Percentiles rank a stretch among this genome's conserved stretches.
Evolutionary conservation across 35 echinoderm and acorn worm genomes (phyloP).

Genomic region (Strongylocentrotus purpuratus): DNA sequence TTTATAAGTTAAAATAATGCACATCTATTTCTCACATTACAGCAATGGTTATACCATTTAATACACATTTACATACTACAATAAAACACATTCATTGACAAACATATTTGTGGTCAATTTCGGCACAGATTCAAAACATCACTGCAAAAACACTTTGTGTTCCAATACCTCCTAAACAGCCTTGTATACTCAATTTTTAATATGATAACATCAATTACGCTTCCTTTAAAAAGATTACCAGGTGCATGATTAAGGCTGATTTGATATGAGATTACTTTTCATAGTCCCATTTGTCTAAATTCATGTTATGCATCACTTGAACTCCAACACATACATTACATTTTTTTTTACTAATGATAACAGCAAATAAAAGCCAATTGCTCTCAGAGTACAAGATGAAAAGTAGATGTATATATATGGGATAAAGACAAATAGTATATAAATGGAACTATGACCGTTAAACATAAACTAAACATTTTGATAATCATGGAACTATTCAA

Average conservation of each 20-base stretch:
- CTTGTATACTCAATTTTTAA: not conserved
- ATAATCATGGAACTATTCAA: not conserved
- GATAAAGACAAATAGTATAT: not conserved
- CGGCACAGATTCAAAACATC: too few species aligned
- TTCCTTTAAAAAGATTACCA: not conserved
- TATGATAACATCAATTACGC: not conserved
- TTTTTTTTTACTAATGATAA: not conserved
- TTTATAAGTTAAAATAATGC: not conserved
- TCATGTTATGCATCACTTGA: not conserved
- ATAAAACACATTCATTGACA: not conserved
- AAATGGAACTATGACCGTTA: not conserved
- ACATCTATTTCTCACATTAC: not conserved
- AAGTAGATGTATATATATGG: not conserved
- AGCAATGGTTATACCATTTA: not conserved
- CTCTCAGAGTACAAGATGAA: not conserved
- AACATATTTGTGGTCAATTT: not conserved
- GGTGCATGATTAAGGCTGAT: not conserved
- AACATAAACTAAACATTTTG: not conserved
- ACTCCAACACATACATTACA: too few species aligned
- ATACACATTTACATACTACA: not conserved
- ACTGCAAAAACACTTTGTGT: too few species aligned
- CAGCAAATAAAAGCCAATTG: not conserved
- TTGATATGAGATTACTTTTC: not conserved
- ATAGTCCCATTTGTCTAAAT: not conserved
- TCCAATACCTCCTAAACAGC: too few species aligned